Evolutionary conservation across 2,888 invertebrate species (phyloP).

Genomic region (Megaustenia siamemsis): DNA sequence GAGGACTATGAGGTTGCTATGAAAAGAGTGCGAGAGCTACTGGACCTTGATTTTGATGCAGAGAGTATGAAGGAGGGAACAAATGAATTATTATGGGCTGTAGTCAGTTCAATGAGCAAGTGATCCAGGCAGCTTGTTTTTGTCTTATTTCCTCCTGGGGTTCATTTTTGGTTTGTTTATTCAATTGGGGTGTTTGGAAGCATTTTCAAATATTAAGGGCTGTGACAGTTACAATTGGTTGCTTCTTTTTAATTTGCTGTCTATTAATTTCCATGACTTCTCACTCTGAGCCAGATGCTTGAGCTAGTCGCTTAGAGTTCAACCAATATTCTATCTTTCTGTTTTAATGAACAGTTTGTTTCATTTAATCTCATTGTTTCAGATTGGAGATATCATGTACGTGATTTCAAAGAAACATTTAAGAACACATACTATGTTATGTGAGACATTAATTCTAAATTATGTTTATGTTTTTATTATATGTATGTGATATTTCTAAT

Average conservation of each 20-base stretch:
- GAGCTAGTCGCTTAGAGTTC: too few species aligned
- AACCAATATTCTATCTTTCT: too few species aligned
- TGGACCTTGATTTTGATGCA: conserved; percentile 97
- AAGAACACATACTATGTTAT: too few species aligned
- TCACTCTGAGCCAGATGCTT: too few species aligned
- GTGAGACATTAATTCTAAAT: too few species aligned
- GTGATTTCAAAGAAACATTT: too few species aligned
- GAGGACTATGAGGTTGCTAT: conserved; percentile 99
- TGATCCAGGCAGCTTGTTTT: conserved; percentile 78
- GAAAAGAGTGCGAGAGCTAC: conserved; percentile 95
- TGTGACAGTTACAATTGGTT: conserved; percentile 12
- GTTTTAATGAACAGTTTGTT: too few species aligned
- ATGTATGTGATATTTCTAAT: not conserved
- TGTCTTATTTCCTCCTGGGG: not conserved
- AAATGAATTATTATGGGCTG: conserved; percentile 97
- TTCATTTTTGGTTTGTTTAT: conserved; percentile 6
- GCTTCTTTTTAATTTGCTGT: not conserved
- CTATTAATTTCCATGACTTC: not conserved
- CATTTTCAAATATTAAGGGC: conserved; percentile 7
- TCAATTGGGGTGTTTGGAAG: not conserved
- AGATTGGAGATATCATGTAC: too few species aligned
- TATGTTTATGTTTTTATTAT: not conserved
- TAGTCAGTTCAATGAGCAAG: conserved; percentile 98
- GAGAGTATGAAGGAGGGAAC: conserved; percentile 89
- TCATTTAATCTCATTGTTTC: too few species aligned